phyloP scores from a whole-genome alignment of 2,113 vertebrate species.

The Myrmecobius fasciatus region DNA sequence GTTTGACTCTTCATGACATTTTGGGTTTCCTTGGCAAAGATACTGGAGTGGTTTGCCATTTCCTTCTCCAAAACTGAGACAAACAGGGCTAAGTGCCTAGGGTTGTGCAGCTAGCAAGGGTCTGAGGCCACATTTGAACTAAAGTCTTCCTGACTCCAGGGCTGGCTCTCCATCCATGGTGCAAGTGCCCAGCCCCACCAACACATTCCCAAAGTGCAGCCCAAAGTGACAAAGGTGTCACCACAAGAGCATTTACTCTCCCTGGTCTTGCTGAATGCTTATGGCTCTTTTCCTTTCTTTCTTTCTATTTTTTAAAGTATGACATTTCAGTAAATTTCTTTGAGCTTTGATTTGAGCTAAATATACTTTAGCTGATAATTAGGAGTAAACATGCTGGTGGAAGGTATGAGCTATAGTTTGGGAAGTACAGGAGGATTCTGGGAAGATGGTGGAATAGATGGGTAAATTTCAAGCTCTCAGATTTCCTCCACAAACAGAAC shows the following conservation, averaged over 20 bases:
- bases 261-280: neutral
- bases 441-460: no score
- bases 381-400: neutral
- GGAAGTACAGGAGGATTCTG: neutral
- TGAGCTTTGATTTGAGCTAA: neutral
- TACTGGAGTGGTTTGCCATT: neutral
- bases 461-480: no score
- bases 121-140: neutral
- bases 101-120: neutral
- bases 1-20: neutral
- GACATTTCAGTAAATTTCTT: neutral
- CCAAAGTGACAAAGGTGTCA: neutral
- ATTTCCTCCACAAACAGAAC: no score
- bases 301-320: neutral
- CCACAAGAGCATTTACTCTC: neutral
- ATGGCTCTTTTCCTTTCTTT: neutral
- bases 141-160: neutral
- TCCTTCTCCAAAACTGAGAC: neutral
- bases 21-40: neutral
- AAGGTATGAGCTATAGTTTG: neutral
- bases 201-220: neutral
- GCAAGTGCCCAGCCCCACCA: fast-evolving
- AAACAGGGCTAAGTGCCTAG: neutral
- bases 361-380: neutral
- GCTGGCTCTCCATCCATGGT: neutral